phyloP scores from a whole-genome alignment of 2,113 vertebrate genomes.

The Pachyramphus minor region DNA sequence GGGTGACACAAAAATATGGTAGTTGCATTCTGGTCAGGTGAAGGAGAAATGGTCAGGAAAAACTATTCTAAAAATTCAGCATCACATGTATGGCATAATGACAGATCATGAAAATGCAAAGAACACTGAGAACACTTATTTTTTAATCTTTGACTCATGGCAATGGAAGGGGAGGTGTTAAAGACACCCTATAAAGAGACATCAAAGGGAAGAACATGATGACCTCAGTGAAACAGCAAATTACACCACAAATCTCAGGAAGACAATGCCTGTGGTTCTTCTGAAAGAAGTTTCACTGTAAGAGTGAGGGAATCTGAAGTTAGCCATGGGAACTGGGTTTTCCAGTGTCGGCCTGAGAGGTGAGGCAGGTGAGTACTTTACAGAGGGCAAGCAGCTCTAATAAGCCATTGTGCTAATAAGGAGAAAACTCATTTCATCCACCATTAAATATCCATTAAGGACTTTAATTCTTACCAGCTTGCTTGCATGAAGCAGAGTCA shows the following conservation, averaged over 20 bases:
- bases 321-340: neutral
- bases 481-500: neutral
- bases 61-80: neutral
- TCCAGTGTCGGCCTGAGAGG: neutral
- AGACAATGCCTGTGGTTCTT: neutral
- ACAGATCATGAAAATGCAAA: neutral
- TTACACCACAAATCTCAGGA: neutral
- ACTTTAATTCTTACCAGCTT: neutral
- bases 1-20: neutral
- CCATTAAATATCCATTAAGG: slow-evolving; percentile 40
- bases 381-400: neutral
- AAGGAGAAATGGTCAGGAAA: neutral
- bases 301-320: neutral
- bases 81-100: accelerated
- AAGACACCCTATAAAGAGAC: neutral
- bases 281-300: neutral
- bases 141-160: neutral
- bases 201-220: neutral
- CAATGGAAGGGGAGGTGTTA: neutral
- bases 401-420: neutral
- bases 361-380: slow-evolving; percentile 1
- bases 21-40: neutral
- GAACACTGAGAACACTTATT: neutral
- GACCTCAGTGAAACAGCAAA: neutral
- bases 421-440: slow-evolving; percentile 13